phyloP scores from a whole-genome alignment of 2,888 invertebrate species.

The Acanthosoma haemorrhoidale region DNA sequence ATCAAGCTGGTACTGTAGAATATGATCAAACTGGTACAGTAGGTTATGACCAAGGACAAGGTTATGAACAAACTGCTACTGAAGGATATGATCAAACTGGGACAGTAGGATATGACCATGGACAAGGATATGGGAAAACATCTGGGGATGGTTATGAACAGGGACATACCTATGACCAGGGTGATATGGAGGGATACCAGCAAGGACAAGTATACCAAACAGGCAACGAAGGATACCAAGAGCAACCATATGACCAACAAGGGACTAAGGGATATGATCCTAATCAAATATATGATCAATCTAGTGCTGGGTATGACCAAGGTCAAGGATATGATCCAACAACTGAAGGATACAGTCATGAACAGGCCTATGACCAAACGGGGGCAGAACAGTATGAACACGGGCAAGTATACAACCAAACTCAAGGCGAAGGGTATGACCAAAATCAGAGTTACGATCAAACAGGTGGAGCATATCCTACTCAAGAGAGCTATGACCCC shows the following conservation, averaged over 20 bases:
- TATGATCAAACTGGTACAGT: not conserved
- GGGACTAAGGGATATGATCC: not conserved
- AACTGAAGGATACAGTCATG: not conserved
- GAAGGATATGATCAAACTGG: not conserved
- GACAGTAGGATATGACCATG: not conserved
- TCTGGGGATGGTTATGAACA: not conserved
- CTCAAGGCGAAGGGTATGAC: not conserved
- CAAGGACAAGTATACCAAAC: not conserved
- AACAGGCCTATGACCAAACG: not conserved
- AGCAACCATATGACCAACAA: not conserved
- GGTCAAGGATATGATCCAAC: not conserved
- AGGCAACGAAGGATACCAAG: not conserved
- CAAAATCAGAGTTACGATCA: not conserved
- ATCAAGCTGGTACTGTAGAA: not conserved
- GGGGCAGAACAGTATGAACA: not conserved
- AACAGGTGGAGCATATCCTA: not conserved
- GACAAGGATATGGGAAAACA: not conserved
- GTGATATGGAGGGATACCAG: not conserved
- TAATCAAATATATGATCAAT: not conserved
- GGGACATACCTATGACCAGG: not conserved
- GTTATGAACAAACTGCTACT: not conserved
- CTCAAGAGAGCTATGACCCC: not conserved
- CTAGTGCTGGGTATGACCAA: not conserved
- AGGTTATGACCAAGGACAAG: slow-evolving; percentile 14
- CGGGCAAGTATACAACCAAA: not conserved